Conservation (phyloP, 2,113 vertebrate species). For the Ginglymostoma cirratum region DNA sequence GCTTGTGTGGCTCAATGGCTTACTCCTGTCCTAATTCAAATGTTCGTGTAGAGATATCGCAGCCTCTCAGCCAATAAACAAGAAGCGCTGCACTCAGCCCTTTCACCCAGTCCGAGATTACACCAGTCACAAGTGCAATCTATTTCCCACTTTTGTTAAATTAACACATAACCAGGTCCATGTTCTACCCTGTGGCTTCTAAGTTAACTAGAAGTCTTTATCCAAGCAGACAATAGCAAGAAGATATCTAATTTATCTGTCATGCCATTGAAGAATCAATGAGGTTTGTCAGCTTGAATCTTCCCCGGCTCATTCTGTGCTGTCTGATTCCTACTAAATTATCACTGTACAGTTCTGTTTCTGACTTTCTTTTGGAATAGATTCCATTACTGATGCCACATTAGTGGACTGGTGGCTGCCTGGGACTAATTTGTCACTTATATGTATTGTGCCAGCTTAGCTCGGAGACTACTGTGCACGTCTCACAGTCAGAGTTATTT, state of each 20-base stretch:
- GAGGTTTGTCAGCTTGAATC: neutral
- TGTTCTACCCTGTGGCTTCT: neutral
- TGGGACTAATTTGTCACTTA: neutral
- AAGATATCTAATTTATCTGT: neutral
- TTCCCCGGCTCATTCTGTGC: neutral
- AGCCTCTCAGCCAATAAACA: neutral
- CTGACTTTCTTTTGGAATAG: neutral
- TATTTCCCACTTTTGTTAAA: neutral
- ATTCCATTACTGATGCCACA: constrained; percentile 2
- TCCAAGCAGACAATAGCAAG: neutral
- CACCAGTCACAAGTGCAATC: neutral
- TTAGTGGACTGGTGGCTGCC: neutral
- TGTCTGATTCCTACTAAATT: constrained; percentile 25
- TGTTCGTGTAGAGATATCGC: neutral
- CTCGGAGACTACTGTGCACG: neutral
- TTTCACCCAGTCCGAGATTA: neutral
- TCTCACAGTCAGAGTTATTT: neutral
- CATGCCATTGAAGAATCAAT: constrained; percentile 8
- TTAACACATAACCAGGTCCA: neutral
- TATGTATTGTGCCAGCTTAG: neutral
- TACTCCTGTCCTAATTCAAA: too few species aligned
- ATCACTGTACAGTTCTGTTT: neutral
- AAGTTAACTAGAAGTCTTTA: neutral
- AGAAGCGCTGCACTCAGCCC: neutral
- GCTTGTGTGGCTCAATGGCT: too few species aligned